Conservation (phyloP, 2,113 vertebrate species). For the Gallinago paraguaiae region DNA sequence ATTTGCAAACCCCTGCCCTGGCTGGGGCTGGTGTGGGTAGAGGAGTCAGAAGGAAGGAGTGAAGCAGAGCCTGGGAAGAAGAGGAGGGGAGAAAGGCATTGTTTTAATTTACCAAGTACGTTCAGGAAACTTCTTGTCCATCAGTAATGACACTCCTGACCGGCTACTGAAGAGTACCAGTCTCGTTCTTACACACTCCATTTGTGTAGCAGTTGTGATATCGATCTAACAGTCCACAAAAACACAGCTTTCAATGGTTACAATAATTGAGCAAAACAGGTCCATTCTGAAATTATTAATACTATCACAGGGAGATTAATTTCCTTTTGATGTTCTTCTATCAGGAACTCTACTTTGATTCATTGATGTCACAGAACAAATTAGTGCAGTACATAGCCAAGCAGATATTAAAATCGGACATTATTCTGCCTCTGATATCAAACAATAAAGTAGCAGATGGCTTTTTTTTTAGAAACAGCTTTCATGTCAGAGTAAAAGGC, state of each 20-base stretch:
- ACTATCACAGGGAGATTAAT: slow-evolving; percentile 50
- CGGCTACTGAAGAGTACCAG: neutral
- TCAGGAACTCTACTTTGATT: slow-evolving; percentile 64
- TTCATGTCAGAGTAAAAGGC: slow-evolving; percentile 34
- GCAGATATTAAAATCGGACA: slow-evolving; percentile 66
- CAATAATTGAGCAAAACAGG: slow-evolving; percentile 58
- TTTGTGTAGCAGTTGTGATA: slow-evolving; percentile 16
- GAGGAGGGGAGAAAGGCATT: neutral
- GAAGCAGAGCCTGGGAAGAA: neutral
- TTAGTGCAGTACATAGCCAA: slow-evolving; percentile 49
- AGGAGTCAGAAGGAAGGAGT: neutral
- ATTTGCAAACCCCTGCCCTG: neutral
- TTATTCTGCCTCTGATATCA: slow-evolving; percentile 33
- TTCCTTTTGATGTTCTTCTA: slow-evolving; percentile 60
- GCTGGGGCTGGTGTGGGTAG: neutral
- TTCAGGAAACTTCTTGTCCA: neutral
- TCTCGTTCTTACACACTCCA: neutral
- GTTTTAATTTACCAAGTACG: neutral
- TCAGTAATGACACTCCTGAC: neutral
- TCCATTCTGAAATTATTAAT: slow-evolving; percentile 59
- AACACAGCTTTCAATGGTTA: slow-evolving; percentile 7
- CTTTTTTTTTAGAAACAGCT: slow-evolving; percentile 31
- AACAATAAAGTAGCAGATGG: slow-evolving; percentile 58
- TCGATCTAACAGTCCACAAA: slow-evolving; percentile 1
- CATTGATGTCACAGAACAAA: slow-evolving; percentile 67